A percentile compares a stretch with the other conserved stretches of the same genome.
Conservation (phyloP, 2,888 invertebrate species). For the Drosophila picticornis region DNA sequence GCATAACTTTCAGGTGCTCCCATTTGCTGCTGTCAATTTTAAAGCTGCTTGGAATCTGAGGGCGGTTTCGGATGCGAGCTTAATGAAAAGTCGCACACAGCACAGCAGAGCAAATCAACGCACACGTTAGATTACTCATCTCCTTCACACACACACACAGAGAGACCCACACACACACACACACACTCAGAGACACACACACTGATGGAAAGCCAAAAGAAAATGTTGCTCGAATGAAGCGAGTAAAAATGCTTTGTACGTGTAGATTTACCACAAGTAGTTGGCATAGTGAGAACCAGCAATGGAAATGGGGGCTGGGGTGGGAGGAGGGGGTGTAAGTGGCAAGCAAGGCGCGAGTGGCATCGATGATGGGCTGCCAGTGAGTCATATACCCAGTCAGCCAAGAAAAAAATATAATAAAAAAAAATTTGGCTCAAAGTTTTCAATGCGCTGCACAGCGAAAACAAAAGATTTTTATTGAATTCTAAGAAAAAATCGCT, state of each 20-base stretch:
- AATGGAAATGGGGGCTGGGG: not conserved
- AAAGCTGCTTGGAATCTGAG: conserved; percentile 46
- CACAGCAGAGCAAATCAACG: conserved; percentile 45
- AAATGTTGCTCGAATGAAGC: conserved; percentile 69
- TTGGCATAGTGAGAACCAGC: conserved; percentile 16
- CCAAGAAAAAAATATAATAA: conserved; percentile 10
- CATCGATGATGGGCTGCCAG: conserved; percentile 20
- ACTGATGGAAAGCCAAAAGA: conserved; percentile 34
- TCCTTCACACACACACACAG: not conserved
- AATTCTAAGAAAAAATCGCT: conserved; percentile 65
- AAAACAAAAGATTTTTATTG: conserved; percentile 82
- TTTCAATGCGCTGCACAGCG: conserved; percentile 68
- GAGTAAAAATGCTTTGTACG: conserved; percentile 75
- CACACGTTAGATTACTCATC: conserved; percentile 30
- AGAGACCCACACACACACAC: not conserved
- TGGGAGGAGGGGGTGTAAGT: conserved; percentile 1
- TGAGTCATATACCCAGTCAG: conserved; percentile 61
- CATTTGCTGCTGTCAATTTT: conserved; percentile 29
- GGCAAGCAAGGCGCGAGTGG: not conserved
- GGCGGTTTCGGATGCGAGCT: conserved; percentile 25
- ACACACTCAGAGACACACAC: not conserved
- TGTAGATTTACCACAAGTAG: conserved; percentile 78
- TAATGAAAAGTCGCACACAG: conserved; percentile 62
- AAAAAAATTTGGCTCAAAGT: conserved; percentile 69
- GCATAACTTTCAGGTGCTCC: conserved; percentile 32